A percentile compares a stretch with the other conserved stretches of the same genome.
Conservation (phyloP, 2,888 invertebrate species). For the Troides helena region DNA sequence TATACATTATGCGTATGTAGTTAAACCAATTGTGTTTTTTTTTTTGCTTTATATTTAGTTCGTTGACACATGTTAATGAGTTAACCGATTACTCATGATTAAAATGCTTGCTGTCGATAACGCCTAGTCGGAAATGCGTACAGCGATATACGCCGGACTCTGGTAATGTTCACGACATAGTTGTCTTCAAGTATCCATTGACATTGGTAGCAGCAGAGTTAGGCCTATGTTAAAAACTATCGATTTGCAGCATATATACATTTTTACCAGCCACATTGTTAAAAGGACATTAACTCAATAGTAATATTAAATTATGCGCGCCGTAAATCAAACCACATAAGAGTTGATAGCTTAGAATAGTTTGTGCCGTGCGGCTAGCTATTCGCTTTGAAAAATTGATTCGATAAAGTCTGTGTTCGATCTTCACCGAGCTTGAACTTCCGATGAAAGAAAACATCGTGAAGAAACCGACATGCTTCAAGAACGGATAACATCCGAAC, state of each 20-base stretch:
- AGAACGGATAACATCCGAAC: no score
- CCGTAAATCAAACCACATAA: no score
- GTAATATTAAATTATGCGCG: no score
- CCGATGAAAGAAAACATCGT: no score
- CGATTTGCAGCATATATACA: not conserved
- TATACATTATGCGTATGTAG: not conserved
- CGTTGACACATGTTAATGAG: conserved; percentile 22
- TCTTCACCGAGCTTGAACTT: no score
- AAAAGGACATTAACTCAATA: no score
- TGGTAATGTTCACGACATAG: conserved; percentile 42
- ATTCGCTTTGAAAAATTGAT: no score
- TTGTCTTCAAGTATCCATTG: conserved; percentile 44
- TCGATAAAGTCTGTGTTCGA: no score
- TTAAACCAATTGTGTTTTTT: not conserved
- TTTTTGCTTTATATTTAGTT: conserved; percentile 5
- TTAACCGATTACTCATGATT: conserved; percentile 12
- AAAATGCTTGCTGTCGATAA: not conserved
- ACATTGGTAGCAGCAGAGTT: conserved; percentile 52
- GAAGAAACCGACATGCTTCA: no score
- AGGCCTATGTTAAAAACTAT: conserved; percentile 28
- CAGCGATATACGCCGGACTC: conserved; percentile 45
- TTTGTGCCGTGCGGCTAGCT: no score
- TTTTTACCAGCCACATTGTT: no score
- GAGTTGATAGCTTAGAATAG: no score
- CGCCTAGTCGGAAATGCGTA: not conserved